Percentiles rank a stretch among this genome's conserved stretches.
phyloP scores from a whole-genome alignment of 2,797 vertebrate species.

The Fistularia tabacaria region DNA sequence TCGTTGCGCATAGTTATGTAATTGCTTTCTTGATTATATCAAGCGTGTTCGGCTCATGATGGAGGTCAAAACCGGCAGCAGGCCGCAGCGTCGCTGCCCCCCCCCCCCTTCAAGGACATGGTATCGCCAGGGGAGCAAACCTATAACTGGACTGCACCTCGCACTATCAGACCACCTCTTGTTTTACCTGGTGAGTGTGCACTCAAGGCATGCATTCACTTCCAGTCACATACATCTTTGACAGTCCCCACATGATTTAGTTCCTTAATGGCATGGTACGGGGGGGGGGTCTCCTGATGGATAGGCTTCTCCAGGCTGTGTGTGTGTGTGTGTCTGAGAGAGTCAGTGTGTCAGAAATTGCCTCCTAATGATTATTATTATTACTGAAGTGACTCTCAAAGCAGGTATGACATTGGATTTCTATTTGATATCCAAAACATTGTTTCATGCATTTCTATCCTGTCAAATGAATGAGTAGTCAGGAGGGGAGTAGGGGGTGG shows the following conservation, averaged over 20 bases:
- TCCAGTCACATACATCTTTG: too few species aligned
- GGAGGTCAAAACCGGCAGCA: slow-evolving; percentile 32
- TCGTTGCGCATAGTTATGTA: slow-evolving; percentile 44
- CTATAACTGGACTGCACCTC: slow-evolving; percentile 22
- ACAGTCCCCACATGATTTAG: too few species aligned
- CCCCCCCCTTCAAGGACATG: slow-evolving; percentile 26
- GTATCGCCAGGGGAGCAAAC: slow-evolving; percentile 10
- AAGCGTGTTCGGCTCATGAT: slow-evolving; percentile 16
- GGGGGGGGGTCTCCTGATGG: slow-evolving; percentile 29
- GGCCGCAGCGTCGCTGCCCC: too few species aligned
- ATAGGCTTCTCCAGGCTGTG: slow-evolving; percentile 37
- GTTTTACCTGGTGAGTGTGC: neutral
- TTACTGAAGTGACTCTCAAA: slow-evolving; percentile 51
- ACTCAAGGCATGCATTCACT: neutral
- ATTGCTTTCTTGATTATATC: slow-evolving; percentile 43
- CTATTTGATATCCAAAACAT: too few species aligned
- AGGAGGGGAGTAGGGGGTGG: too few species aligned
- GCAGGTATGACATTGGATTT: too few species aligned
- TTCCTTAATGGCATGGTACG: too few species aligned
- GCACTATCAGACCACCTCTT: too few species aligned
- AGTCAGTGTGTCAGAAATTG: slow-evolving; percentile 47
- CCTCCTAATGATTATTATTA: slow-evolving; percentile 63
- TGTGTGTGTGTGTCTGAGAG: slow-evolving; percentile 1
- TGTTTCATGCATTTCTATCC: too few species aligned
- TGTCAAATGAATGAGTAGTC: too few species aligned